Conservation (phyloP, 2,888 invertebrate genomes). For the Drosophila yooni region DNA sequence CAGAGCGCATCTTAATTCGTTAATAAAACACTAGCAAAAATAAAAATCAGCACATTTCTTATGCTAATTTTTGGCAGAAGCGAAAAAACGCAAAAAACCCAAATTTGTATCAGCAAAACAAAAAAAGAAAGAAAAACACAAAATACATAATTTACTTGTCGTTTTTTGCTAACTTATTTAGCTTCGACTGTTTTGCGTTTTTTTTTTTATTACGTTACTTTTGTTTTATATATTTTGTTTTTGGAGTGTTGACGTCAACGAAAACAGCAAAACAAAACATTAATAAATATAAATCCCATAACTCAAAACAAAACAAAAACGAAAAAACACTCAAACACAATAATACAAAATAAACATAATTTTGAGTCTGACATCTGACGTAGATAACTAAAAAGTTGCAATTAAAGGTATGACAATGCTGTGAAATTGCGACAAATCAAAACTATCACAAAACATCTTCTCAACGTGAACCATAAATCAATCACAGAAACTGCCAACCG, state of each 20-base stretch:
- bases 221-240: constrained; percentile 34
- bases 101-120: constrained; percentile 49
- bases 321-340: constrained; percentile 11
- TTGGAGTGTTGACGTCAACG: constrained; percentile 63
- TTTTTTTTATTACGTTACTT: constrained; percentile 47
- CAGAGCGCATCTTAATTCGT: constrained; percentile 35
- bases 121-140: constrained; percentile 35
- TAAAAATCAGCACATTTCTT: constrained; percentile 76
- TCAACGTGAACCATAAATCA: constrained; percentile 58
- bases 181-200: constrained; percentile 46
- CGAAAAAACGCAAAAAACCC: constrained; percentile 64
- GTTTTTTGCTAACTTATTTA: constrained; percentile 43
- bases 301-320: constrained; percentile 21
- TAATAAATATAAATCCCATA: constrained; percentile 50
- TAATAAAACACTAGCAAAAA: constrained; percentile 32
- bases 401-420: constrained; percentile 31
- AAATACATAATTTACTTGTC: constrained; percentile 45
- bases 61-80: constrained; percentile 75
- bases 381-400: constrained; percentile 32
- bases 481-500: constrained; percentile 54
- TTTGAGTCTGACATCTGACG: constrained; percentile 18
- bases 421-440: neutral
- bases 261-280: constrained; percentile 44
- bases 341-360: neutral
- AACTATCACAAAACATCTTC: constrained; percentile 10